phyloP scores from a whole-genome alignment of 2,113 vertebrate genomes.

The Rallus limicola region DNA sequence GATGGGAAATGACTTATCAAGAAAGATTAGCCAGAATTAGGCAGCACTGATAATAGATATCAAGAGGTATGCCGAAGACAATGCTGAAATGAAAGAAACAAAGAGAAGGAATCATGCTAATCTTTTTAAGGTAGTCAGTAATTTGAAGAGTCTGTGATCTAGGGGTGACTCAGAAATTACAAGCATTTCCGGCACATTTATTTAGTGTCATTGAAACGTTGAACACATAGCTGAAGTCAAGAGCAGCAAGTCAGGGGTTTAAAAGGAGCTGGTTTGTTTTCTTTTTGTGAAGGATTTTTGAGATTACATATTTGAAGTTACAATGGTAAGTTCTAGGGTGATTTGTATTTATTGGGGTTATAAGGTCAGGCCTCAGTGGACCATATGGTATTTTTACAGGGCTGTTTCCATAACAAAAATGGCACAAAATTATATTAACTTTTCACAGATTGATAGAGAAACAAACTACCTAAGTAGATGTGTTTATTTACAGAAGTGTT shows the following conservation, averaged over 20 bases:
- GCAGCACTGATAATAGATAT: neutral
- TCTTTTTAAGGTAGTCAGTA: conserved; percentile 10
- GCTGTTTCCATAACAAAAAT: conserved; percentile 46
- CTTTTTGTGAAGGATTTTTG: conserved; percentile 58
- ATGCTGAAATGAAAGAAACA: neutral
- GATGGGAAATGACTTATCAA: neutral
- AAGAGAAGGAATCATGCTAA: neutral
- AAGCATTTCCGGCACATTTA: conserved; percentile 43
- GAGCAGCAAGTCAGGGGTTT: conserved; percentile 38
- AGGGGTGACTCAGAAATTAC: conserved; percentile 13
- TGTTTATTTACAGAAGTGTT: conserved; percentile 21
- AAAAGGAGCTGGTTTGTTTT: conserved; percentile 57
- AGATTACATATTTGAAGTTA: conserved; percentile 58
- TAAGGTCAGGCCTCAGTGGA: conserved; percentile 29
- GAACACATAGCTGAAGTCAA: conserved; percentile 58
- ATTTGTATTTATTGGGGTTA: conserved; percentile 65
- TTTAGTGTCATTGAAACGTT: conserved; percentile 45
- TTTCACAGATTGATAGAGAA: conserved; percentile 51
- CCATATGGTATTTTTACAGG: conserved; percentile 45
- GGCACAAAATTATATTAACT: conserved; percentile 44
- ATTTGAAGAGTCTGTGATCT: conserved; percentile 26
- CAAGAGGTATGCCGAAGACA: neutral
- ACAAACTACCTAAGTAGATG: conserved; percentile 6
- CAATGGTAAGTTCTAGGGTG: conserved; percentile 37
- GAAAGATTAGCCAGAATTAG: neutral